Evolutionary conservation across 1,140 invertebrate genomes (phyloP).

Genomic region (Neodiprion virginianus): DNA sequence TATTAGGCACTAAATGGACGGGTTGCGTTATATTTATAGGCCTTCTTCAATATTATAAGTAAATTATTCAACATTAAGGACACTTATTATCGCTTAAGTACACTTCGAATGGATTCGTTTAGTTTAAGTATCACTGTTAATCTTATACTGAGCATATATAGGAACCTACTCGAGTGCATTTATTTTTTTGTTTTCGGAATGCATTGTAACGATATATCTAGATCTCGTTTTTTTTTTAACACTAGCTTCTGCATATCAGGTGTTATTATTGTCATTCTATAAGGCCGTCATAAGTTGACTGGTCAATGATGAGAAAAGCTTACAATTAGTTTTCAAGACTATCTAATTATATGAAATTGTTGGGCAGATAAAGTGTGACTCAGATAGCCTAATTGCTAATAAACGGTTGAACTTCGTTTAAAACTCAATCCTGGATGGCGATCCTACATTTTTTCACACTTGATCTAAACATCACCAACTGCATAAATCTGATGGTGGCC

Average conservation of each 20-base stretch:
- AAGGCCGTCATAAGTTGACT: too few species aligned
- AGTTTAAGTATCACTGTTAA: slow-evolving; percentile 3
- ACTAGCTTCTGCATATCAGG: neutral
- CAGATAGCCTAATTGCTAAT: too few species aligned
- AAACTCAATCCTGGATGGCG: too few species aligned
- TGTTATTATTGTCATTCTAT: neutral
- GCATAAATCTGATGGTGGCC: too few species aligned
- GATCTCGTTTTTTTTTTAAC: neutral
- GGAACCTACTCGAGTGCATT: neutral
- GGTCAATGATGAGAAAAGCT: too few species aligned
- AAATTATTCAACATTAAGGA: slow-evolving; percentile 35
- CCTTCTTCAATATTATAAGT: slow-evolving; percentile 35
- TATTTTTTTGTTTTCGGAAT: neutral
- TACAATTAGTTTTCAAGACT: too few species aligned
- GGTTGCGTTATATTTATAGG: slow-evolving; percentile 39
- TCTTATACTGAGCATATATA: neutral
- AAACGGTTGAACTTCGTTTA: too few species aligned
- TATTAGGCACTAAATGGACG: slow-evolving; percentile 56
- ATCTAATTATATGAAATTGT: too few species aligned
- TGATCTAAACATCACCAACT: too few species aligned
- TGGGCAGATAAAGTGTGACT: too few species aligned
- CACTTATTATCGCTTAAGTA: slow-evolving; percentile 50
- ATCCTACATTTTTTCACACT: too few species aligned
- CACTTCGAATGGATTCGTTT: slow-evolving; percentile 38
- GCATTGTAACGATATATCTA: neutral